phyloP scores from a whole-genome alignment of 2,888 invertebrate species.

The Frankliniella fusca region DNA sequence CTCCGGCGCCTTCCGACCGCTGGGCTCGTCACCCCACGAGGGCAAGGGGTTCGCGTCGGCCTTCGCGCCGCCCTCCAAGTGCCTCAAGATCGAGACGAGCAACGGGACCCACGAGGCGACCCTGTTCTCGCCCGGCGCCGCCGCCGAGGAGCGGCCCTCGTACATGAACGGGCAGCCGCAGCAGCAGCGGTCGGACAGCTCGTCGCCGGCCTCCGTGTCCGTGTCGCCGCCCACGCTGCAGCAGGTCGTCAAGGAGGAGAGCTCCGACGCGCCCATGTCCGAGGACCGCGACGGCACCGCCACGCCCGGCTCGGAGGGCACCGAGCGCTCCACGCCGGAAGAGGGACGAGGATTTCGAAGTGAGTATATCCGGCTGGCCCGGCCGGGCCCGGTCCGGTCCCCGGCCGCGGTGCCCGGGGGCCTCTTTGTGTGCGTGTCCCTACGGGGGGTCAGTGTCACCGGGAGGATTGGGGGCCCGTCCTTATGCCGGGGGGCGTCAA shows the following conservation, averaged over 20 bases:
- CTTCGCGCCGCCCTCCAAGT: slow-evolving; percentile 61
- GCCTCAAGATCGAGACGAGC: slow-evolving; percentile 53
- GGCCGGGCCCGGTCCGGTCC: too few species aligned
- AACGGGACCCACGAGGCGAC: slow-evolving; percentile 35
- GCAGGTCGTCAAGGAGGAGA: slow-evolving; percentile 51
- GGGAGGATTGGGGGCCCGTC: too few species aligned
- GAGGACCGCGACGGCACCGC: slow-evolving; percentile 55
- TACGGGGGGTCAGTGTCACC: too few species aligned
- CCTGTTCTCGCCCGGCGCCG: slow-evolving; percentile 14
- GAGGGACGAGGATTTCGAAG: slow-evolving; percentile 56
- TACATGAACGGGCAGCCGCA: slow-evolving; percentile 47
- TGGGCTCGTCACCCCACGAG: slow-evolving; percentile 50
- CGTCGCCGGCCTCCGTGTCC: slow-evolving; percentile 59
- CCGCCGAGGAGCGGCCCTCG: slow-evolving; percentile 43
- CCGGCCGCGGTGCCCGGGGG: too few species aligned
- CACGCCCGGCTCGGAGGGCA: slow-evolving; percentile 45
- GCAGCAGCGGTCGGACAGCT: slow-evolving; percentile 48
- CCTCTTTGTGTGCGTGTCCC: too few species aligned
- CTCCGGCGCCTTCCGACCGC: slow-evolving; percentile 57
- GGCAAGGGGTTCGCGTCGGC: slow-evolving; percentile 57
- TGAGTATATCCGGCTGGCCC: slow-evolving; percentile 47
- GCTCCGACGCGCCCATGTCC: slow-evolving; percentile 56
- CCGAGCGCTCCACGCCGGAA: slow-evolving; percentile 47
- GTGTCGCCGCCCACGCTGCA: slow-evolving; percentile 48
- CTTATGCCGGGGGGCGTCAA: not conserved